phyloP scores from a whole-genome alignment of 2,113 vertebrate species.

The Engystomops pustulosus region DNA sequence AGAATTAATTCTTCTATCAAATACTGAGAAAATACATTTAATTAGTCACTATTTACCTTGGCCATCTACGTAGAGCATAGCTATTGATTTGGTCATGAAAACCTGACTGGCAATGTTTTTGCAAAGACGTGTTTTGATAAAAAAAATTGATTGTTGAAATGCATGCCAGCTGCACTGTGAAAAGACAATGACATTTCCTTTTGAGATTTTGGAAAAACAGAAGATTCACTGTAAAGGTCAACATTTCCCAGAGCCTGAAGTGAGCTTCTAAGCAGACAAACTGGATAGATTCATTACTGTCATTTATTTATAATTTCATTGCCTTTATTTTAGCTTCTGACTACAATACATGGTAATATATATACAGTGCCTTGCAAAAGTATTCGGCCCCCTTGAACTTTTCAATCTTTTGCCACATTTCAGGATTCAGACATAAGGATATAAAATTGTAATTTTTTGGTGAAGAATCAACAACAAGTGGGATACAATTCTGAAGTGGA shows the following conservation, averaged over 20 bases:
- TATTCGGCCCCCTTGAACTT: no score
- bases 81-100: neutral
- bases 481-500: no score
- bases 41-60: neutral
- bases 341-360: neutral
- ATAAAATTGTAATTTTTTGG: no score
- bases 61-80: neutral
- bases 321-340: neutral
- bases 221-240: conserved; percentile 2
- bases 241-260: neutral
- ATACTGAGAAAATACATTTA: neutral
- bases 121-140: neutral
- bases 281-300: neutral
- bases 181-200: neutral
- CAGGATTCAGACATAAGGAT: no score
- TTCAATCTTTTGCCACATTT: no score
- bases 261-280: neutral
- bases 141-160: conserved; percentile 7
- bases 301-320: neutral
- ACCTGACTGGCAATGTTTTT: neutral
- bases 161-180: neutral
- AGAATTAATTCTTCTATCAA: neutral
- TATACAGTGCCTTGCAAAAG: no score
- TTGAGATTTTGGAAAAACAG: neutral
- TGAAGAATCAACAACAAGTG: no score